These are phyloP conservation scores for Uria lomvia DNA, from an alignment of 2,113 vertebrate species.

Conservation along the genomic window DNA sequence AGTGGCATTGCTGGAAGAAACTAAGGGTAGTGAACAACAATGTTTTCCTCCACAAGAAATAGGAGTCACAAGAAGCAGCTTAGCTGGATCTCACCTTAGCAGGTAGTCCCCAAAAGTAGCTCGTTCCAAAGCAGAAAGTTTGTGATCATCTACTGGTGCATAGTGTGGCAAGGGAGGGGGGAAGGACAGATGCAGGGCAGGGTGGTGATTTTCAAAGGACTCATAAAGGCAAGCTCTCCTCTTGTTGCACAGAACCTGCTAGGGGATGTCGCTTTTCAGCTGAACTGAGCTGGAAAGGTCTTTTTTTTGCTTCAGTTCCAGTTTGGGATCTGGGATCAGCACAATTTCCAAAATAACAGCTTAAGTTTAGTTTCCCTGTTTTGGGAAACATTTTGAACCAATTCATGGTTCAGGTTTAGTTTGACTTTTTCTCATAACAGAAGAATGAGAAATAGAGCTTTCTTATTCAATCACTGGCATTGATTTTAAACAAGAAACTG, in stretches of 20 bases:
- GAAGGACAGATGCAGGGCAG: background rate
- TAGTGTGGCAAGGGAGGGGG: background rate
- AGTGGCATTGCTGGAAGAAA: background rate
- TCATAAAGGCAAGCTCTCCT: background rate
- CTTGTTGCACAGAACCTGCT: background rate
- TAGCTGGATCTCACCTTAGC: background rate
- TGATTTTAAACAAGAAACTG: constrained; percentile 12
- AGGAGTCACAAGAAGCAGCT: background rate
- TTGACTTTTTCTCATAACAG: background rate
- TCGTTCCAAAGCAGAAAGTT: background rate
- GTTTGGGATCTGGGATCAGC: background rate
- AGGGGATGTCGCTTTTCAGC: background rate
- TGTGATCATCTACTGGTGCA: background rate
- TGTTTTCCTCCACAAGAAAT: background rate
- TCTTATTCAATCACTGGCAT: background rate
- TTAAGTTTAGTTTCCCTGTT: background rate
- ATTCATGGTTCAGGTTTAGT: background rate
- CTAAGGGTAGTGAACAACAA: background rate
- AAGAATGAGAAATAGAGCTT: background rate
- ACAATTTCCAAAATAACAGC: background rate
- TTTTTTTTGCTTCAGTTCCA: background rate
- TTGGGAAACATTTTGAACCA: background rate
- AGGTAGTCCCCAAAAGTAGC: background rate
- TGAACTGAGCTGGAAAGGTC: background rate
- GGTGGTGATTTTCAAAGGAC: background rate